Base-by-base conservation (phyloP, 2,888 invertebrate species). In the Epinotia ramella region DNA sequence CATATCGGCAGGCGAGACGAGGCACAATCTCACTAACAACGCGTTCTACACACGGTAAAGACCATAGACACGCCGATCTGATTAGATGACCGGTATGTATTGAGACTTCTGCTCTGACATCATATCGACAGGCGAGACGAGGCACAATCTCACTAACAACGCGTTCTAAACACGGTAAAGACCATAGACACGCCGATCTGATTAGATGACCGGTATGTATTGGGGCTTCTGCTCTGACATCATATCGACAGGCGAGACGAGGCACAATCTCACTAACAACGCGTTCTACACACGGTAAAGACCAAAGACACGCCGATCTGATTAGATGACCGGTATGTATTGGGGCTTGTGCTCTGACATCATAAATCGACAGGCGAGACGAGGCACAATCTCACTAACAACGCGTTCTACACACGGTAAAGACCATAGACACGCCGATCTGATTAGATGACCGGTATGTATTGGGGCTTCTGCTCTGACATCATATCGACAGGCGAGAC, bases 61-160 rank as follows among this genome's bases (percentile, higher is more conserved):
- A 33, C 11, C 11, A 57, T 12, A 3, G 33, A 33, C 33, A 7
- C 33, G 33, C 33, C 7, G 1, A 33, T 0, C 33, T 33, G 33
- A 33, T 33, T n/a, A n/a, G n/a, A n/a, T n/a, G n/a, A n/a, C n/a
- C n/a, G n/a, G n/a, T n/a, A n/a, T n/a, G n/a, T n/a, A n/a, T n/a
- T n/a, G n/a, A n/a, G n/a, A n/a, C n/a, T n/a, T n/a, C 79, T 97
- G 97, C 80, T 95, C 96, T 0, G 95, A 95, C 76, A 87, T 95
- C 20, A 95, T 97, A 53, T 84, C 86, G 0, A 94, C 95, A 0
- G 95, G 95, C 2, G 89, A 94, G 66, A 95, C 95, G 57, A 95
- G 92, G 65, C 87, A 95, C 80, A 95, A 95, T 56, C 89, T 96
- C 28, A 96, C 96, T 81, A 97, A 97, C 84, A 87, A 87, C 13